phyloP scores from a whole-genome alignment of 2,797 vertebrate species.

The Valencia hispanica region DNA sequence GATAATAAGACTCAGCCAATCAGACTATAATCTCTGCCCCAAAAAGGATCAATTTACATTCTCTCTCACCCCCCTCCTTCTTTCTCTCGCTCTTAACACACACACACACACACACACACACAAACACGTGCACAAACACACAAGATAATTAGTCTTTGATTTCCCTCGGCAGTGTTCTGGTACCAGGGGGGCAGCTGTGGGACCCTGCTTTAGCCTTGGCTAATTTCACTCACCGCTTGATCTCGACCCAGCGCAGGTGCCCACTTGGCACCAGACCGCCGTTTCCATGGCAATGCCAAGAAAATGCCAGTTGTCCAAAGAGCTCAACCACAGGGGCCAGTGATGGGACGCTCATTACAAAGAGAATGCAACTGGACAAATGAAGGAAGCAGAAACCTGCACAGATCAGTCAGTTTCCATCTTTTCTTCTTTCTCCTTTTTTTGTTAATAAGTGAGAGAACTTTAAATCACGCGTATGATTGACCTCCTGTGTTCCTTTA shows the following conservation, averaged over 20 bases:
- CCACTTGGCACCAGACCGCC: conserved; percentile 56
- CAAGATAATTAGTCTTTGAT: conserved; percentile 73
- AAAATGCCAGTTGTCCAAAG: conserved; percentile 64
- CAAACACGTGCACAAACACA: conserved; percentile 50
- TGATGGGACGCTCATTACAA: conserved; percentile 33
- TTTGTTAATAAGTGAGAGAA: too few species aligned
- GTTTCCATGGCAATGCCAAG: conserved; percentile 75
- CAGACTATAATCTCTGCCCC: conserved; percentile 50
- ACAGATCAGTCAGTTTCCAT: neutral
- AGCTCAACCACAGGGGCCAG: conserved; percentile 40
- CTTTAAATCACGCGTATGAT: too few species aligned
- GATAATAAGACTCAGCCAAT: conserved; percentile 33
- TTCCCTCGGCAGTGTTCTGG: conserved; percentile 67
- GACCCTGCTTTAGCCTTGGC: conserved; percentile 68
- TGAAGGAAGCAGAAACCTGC: conserved; percentile 5
- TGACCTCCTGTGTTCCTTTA: neutral
- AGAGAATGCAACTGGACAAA: conserved; percentile 20
- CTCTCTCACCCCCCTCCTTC: conserved; percentile 6
- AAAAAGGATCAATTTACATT: conserved; percentile 25
- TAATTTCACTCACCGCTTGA: conserved; percentile 78
- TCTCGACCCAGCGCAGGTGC: conserved; percentile 73
- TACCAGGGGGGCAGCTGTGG: conserved; percentile 70
- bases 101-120: conserved; percentile 38
- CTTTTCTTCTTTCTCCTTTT: neutral
- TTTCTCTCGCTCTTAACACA: conserved; percentile 12